Percentiles rank a stretch among this genome's conserved stretches.
phyloP scores from a whole-genome alignment of 2,113 vertebrate genomes.

The Misgurnus mizolepis region DNA sequence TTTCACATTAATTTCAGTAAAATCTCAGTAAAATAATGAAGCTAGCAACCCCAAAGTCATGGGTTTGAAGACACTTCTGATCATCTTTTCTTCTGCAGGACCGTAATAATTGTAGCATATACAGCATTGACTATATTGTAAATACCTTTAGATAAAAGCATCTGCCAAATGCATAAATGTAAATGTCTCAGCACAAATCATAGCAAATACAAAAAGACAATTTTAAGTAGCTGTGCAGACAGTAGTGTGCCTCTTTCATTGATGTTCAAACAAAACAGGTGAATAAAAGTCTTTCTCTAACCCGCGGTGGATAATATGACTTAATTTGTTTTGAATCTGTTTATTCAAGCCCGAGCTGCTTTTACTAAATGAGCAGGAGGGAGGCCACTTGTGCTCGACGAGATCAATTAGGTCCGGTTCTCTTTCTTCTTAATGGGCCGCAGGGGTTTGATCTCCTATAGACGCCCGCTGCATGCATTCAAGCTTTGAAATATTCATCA shows the following conservation, averaged over 20 bases:
- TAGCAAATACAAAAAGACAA: neutral
- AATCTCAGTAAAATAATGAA: no score
- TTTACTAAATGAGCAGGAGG: slow-evolving; percentile 6
- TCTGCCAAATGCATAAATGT: no score
- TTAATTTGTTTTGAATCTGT: neutral
- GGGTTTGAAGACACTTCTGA: no score
- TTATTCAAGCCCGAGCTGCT: neutral
- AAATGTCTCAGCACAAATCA: neutral
- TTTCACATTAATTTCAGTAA: no score
- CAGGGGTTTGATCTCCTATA: neutral
- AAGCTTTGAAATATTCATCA: slow-evolving; percentile 32
- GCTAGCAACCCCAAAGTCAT: no score
- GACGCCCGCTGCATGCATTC: slow-evolving; percentile 2
- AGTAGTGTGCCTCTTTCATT: neutral
- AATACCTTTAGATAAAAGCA: no score
- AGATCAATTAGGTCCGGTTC: slow-evolving; percentile 9
- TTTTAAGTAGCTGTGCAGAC: neutral
- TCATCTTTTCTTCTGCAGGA: no score
- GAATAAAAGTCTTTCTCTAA: neutral
- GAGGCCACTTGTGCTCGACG: neutral
- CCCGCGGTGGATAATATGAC: neutral
- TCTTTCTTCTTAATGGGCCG: slow-evolving; percentile 12
- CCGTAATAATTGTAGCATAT: no score
- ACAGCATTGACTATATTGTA: no score
- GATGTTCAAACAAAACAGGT: neutral